Conservation (phyloP, 2,797 vertebrate genomes). For the Trachops cirrhosus region DNA sequence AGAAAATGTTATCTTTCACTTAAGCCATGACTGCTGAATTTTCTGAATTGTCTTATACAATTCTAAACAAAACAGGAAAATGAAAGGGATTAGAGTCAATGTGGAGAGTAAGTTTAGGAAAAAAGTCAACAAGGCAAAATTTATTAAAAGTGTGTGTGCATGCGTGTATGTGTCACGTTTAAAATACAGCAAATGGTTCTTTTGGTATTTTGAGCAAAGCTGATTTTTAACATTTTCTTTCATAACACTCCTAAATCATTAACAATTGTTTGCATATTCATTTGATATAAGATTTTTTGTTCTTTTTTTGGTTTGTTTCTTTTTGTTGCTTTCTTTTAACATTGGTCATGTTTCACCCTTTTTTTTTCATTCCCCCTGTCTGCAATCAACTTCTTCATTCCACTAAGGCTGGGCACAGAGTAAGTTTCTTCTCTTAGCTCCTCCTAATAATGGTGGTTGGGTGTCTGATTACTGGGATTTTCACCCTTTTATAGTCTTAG, state of each 20-base stretch:
- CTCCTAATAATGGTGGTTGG: constrained; percentile 80
- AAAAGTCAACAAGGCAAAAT: neutral
- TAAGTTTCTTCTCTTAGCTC: constrained; percentile 91
- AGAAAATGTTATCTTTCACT: constrained; percentile 24
- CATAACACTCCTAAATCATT: constrained; percentile 83
- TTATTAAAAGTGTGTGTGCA: neutral
- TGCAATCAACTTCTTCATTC: constrained; percentile 92
- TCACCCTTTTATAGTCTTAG: constrained; percentile 6
- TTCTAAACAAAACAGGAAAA: constrained; percentile 14
- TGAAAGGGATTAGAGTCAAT: neutral
- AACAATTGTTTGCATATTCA: constrained; percentile 88
- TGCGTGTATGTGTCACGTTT: neutral
- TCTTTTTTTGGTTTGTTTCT: constrained; percentile 77
- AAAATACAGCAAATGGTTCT: constrained; percentile 40
- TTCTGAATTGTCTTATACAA: constrained; percentile 7
- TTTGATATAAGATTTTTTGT: constrained; percentile 83
- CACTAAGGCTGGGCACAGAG: constrained; percentile 98
- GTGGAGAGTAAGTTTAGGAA: constrained; percentile 12
- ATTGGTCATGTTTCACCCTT: constrained; percentile 88
- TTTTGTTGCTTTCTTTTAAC: constrained; percentile 86
- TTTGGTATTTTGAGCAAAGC: constrained; percentile 62
- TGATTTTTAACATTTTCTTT: constrained; percentile 80
- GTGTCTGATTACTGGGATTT: constrained; percentile 75
- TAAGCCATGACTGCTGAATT: constrained; percentile 6
- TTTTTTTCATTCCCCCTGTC: constrained; percentile 86